Percentiles rank a stretch among this genome's conserved stretches.
Evolutionary conservation across 2,888 invertebrate species (phyloP).

Genomic region (Cephus pygmeus): DNA sequence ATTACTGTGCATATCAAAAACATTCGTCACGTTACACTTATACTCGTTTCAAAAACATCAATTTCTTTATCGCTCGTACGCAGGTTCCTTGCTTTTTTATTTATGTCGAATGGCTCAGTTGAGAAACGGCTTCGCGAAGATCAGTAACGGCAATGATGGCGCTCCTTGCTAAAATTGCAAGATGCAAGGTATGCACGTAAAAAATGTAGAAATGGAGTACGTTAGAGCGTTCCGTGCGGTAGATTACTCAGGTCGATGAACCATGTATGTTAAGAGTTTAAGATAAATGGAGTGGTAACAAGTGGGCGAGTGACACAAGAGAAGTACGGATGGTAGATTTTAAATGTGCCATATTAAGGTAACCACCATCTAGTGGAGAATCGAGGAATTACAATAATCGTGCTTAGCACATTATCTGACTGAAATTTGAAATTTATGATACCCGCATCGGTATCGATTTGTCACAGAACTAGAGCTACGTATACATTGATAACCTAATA

Average conservation of each 20-base stretch:
- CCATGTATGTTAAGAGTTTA: background rate
- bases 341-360: background rate
- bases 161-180: constrained; percentile 42
- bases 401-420: background rate
- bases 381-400: background rate
- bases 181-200: constrained; percentile 39
- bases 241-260: background rate
- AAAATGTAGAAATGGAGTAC: background rate
- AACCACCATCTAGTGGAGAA: background rate
- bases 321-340: background rate
- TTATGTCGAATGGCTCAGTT: constrained; percentile 19
- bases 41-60: constrained; percentile 1
- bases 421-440: background rate
- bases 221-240: constrained; percentile 20
- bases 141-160: constrained; percentile 37
- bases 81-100: constrained; percentile 2
- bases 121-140: constrained; percentile 12
- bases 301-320: background rate
- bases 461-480: background rate
- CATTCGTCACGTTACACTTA: constrained; percentile 17
- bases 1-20: constrained; percentile 16
- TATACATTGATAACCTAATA: background rate
- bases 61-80: constrained; percentile 9
- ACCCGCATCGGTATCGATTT: background rate
- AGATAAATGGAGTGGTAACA: constrained; percentile 1